phyloP scores from a whole-genome alignment of 2,797 vertebrate genomes.

The Leontopithecus rosalia region DNA sequence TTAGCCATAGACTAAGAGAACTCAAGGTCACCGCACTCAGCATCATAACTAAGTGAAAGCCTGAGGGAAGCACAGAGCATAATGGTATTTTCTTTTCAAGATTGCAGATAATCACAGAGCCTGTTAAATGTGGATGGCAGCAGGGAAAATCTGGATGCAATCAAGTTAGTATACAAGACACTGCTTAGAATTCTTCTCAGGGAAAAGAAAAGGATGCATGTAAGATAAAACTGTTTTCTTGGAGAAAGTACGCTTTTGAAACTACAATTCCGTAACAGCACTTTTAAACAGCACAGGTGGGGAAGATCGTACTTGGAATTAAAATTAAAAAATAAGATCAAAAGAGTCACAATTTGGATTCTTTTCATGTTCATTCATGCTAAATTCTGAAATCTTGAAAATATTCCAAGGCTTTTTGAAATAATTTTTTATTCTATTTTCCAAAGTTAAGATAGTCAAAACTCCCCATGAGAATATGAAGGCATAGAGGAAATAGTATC shows the following conservation, averaged over 20 bases:
- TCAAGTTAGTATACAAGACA: neutral
- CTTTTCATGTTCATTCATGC: neutral
- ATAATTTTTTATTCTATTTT: neutral
- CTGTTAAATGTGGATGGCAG: neutral
- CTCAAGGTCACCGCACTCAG: neutral
- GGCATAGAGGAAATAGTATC: neutral
- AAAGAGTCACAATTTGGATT: neutral
- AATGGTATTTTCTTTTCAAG: conserved; percentile 10
- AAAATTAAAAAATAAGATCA: neutral
- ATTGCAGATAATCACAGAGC: neutral
- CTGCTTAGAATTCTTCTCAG: conserved; percentile 9
- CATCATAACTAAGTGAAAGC: conserved; percentile 28
- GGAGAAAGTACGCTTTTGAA: neutral
- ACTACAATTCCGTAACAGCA: neutral
- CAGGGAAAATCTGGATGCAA: neutral
- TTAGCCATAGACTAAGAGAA: neutral
- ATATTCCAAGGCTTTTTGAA: neutral
- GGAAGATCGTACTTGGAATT: neutral
- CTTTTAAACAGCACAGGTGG: neutral
- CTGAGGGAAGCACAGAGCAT: neutral
- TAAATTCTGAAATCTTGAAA: neutral
- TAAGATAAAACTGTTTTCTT: conserved; percentile 16
- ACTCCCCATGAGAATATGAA: neutral
- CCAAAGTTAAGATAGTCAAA: neutral
- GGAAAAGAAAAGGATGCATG: neutral